Evolutionary conservation across 2,113 vertebrate genomes (phyloP), one percentile per base, ranked within the genome.

Genomic region (Mungos mungo): DNA sequence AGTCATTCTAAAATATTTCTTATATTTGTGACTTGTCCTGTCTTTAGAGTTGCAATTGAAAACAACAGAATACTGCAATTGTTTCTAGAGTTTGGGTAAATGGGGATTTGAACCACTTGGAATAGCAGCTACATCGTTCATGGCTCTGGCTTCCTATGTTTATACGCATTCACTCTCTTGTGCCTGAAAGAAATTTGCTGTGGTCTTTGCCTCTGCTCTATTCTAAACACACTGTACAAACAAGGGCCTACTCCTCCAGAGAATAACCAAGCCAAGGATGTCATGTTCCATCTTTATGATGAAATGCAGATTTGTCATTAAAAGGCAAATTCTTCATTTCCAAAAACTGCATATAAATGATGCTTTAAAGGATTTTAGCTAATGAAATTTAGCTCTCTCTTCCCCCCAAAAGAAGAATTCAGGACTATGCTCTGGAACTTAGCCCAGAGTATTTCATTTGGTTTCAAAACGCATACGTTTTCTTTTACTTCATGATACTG

Each of bases 221-320:
- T 96, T 95, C 92, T 92, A 94, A 97, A 96, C 72, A 65, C 29
- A 86, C n/a, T 79, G 38, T 31, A 83, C 95, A 93, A 90, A 97
- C 29, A 87, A 95, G 92, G 60, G 25, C 66, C 66, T 74, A 14
- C 87, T 90, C 83, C 96, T 97, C 45, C 25, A 65, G 95, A 96
- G 96, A 97, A 65, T 92, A 82, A 57, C 83, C 50, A 87, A 96
- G 95, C 92, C 92, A 92, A 90, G n/a, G 74, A 95, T 88, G 97
- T 97, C 92, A 87, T 77, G 66, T 88, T 98, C 87, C 84, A 90
- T 97, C 92, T 97, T 90, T 87, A 90, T 90, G 98, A 98, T 95
- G 96, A 97, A 97, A 96, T 97, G 92, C 97, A 98, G 97, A 98
- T 96, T 97, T 92, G 83, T 95, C 90, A 85, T 93, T 88, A 95